Evolutionary conservation across 2,888 invertebrate species (phyloP), one percentile per base, ranked within the genome.

Genomic region (Watsonalla cultraria): DNA sequence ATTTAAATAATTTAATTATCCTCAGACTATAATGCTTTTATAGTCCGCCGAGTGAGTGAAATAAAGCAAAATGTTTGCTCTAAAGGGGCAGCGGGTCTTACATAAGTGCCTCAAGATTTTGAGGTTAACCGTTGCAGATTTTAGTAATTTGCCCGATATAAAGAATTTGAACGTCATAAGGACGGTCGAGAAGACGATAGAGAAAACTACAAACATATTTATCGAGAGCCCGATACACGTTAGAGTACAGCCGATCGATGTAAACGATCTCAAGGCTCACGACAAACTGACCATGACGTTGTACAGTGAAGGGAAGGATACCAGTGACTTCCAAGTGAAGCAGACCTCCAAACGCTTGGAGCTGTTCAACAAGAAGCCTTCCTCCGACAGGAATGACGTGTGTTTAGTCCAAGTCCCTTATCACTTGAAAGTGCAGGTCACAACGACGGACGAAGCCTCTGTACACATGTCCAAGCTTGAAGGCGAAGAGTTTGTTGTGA

Each of bases 221-320:
- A 85, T 91, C 14, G 91, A 91, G 56, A 91, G 91, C 56, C 91
- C 91, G 35, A 91, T 91, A 65, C 90, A 91, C 64, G 90, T 91
- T 47, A 90, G 85, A 63, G 80, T 91, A 48, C 80, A 84, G 58
- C 91, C 91, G 4, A 89, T 91, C 57, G 90, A 91, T 58, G 84
- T 88, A 0, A 84, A 88, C 54, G 86, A 90, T 57, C 53, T 87
- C 42, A 82, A 80, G 49, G 84, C 89, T 52, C 91, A 91, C 56
- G 82, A 91, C 63, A 90, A 77, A 62, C 68, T 91, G 48, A 87
- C 86, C 56, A 89, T 91, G 86, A 85, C 83, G 58, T 66, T 91
- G 45, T 91, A 90, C 58, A 90, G 90, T 63, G 80, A 78, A 68
- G 89, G 90, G 13, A 88, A 86, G 59, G 86, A 83, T 51, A 80